Percentiles rank a stretch among this genome's conserved stretches.
These are phyloP conservation scores for Melipona quadrifasciata DNA, from an alignment of 1,140 invertebrate species.

Conservation along the genomic window DNA sequence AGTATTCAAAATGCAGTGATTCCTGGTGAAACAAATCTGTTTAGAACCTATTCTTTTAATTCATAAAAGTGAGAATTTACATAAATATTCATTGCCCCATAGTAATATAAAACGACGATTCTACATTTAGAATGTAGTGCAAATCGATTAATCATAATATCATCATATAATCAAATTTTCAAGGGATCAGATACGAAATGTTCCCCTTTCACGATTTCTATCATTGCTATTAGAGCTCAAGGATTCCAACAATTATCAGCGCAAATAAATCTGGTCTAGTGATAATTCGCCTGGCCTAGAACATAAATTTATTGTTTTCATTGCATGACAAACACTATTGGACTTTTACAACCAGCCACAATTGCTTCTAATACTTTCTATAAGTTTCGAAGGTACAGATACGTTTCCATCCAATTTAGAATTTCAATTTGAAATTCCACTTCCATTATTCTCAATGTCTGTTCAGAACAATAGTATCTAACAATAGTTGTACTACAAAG, in stretches of 20 bases:
- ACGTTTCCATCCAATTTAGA: conserved; percentile 6
- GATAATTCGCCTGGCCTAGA: not conserved
- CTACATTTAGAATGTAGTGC: not conserved
- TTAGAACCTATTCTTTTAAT: not conserved
- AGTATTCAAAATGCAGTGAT: not conserved
- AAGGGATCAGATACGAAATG: too few relatives aligned
- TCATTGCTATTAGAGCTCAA: not conserved
- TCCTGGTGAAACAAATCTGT: not conserved
- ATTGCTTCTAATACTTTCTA: not conserved
- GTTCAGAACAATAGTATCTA: not conserved
- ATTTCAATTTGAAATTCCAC: not conserved
- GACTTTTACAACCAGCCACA: not conserved
- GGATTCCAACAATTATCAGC: not conserved
- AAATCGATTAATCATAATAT: not conserved
- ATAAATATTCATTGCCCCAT: not conserved
- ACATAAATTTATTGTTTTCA: not conserved
- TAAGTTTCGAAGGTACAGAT: not conserved
- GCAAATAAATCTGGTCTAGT: not conserved
- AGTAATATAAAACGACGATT: not conserved
- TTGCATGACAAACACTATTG: not conserved
- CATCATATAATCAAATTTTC: not conserved
- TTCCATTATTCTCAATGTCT: not conserved
- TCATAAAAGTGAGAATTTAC: not conserved
- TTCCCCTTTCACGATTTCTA: not conserved
- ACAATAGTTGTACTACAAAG: not conserved